Conservation (phyloP, 2,888 invertebrate genomes). For the Pteria penguin region DNA sequence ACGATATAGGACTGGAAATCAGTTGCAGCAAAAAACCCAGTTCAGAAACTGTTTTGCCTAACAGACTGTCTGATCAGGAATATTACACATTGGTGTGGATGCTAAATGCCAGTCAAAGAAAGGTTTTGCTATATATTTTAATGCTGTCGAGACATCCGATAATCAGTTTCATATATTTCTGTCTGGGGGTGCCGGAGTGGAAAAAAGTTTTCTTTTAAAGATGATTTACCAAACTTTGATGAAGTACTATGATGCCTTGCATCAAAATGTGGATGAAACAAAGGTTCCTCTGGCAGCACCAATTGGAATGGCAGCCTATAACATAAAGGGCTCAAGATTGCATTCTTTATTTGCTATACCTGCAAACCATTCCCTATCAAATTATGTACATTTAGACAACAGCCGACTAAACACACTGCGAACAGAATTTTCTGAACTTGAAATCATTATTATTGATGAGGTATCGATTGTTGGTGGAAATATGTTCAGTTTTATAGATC, state of each 20-base stretch:
- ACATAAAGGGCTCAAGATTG: slow-evolving; percentile 1
- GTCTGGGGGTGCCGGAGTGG: slow-evolving; percentile 52
- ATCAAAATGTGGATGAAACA: slow-evolving; percentile 26
- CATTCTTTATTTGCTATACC: slow-evolving; percentile 8
- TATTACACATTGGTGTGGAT: not conserved
- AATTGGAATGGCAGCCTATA: slow-evolving; percentile 52
- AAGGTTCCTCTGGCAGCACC: slow-evolving; percentile 43
- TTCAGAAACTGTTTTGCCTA: not conserved
- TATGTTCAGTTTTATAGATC: slow-evolving; percentile 2
- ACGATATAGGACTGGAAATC: slow-evolving; percentile 2
- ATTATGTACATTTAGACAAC: slow-evolving; percentile 1
- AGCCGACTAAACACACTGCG: slow-evolving; percentile 3
- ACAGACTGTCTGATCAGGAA: not conserved
- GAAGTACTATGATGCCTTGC: slow-evolving; percentile 35
- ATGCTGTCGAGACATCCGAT: not conserved
- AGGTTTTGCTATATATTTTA: not conserved
- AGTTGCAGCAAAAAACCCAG: not conserved
- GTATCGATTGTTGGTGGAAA: slow-evolving; percentile 16
- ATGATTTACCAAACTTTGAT: slow-evolving; percentile 47
- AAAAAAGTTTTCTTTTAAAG: slow-evolving; percentile 45
- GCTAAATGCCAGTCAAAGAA: not conserved
- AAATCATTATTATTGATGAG: slow-evolving; percentile 18
- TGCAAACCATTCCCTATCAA: slow-evolving; percentile 10
- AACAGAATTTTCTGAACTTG: not conserved
- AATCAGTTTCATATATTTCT: slow-evolving; percentile 43